Evolutionary conservation across 2,888 invertebrate species (phyloP).

Genomic region (Dioctria linearis): DNA sequence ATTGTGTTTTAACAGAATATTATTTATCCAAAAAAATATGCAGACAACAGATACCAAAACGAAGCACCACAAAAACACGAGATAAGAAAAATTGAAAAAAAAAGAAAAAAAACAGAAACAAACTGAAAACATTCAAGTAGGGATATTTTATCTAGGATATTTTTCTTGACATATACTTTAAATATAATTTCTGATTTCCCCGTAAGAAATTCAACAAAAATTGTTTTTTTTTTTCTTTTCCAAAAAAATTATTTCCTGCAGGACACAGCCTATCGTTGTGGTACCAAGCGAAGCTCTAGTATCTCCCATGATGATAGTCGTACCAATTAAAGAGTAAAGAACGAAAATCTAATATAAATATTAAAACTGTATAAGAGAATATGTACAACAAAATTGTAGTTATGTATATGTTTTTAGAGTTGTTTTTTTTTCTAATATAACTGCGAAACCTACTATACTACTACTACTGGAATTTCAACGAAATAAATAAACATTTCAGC

Average conservation of each 20-base stretch:
- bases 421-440: too few species aligned
- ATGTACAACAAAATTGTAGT: background rate
- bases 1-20: too few species aligned
- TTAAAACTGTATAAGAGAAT: constrained; percentile 9
- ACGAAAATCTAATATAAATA: background rate
- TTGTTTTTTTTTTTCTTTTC: constrained; percentile 14
- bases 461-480: too few species aligned
- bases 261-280: constrained; percentile 61
- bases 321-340: constrained; percentile 29
- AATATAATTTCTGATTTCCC: constrained; percentile 1
- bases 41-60: background rate
- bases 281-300: constrained; percentile 60
- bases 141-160: background rate
- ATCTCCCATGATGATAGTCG: constrained; percentile 59
- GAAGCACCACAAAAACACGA: background rate
- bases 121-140: background rate
- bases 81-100: background rate
- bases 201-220: constrained; percentile 18
- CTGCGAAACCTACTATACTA: too few species aligned
- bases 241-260: constrained; percentile 56
- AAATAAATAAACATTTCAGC: too few species aligned
- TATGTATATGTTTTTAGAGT: too few species aligned
- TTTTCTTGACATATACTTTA: too few species aligned
- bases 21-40: too few species aligned
- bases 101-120: constrained; percentile 16